Evolutionary conservation across 2,888 invertebrate species (phyloP).

Genomic region (Cryptosula pallasiana): DNA sequence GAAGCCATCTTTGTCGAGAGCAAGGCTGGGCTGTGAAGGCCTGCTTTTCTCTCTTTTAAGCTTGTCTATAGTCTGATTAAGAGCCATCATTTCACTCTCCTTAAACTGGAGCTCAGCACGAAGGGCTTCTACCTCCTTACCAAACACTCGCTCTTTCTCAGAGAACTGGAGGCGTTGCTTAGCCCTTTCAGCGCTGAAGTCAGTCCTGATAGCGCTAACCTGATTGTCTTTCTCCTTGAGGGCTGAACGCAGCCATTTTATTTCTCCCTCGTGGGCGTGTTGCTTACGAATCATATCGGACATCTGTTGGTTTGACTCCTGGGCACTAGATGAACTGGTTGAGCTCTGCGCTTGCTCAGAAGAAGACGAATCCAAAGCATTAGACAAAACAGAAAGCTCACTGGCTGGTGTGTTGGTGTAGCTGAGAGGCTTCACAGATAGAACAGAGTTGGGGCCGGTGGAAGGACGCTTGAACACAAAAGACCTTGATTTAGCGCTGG

Average conservation of each 20-base stretch:
- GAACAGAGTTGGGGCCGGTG: not conserved
- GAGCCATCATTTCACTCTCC: not conserved
- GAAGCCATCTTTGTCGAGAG: not conserved
- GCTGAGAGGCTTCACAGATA: not conserved
- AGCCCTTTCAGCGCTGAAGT: not conserved
- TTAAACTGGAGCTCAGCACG: conserved; percentile 8
- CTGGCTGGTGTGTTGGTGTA: not conserved
- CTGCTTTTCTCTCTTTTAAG: not conserved
- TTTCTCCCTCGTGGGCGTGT: conserved; percentile 19
- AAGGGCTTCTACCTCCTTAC: conserved; percentile 6
- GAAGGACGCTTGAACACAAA: not conserved
- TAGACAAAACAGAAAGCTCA: not conserved
- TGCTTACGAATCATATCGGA: conserved; percentile 13
- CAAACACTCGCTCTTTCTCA: conserved; percentile 1
- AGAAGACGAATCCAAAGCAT: not conserved
- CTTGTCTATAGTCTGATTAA: not conserved
- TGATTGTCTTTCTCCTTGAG: conserved; percentile 7
- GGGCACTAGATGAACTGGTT: not conserved
- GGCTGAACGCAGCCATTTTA: conserved; percentile 16
- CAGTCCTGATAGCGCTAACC: not conserved
- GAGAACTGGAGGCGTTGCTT: not conserved
- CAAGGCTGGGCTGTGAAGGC: not conserved
- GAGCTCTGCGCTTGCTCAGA: too few species aligned
- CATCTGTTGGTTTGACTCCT: not conserved
- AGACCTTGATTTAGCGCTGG: not conserved